These are phyloP conservation scores for Synaphobranchus kaupii DNA, from an alignment of 2,797 vertebrate species.

Conservation along the genomic window DNA sequence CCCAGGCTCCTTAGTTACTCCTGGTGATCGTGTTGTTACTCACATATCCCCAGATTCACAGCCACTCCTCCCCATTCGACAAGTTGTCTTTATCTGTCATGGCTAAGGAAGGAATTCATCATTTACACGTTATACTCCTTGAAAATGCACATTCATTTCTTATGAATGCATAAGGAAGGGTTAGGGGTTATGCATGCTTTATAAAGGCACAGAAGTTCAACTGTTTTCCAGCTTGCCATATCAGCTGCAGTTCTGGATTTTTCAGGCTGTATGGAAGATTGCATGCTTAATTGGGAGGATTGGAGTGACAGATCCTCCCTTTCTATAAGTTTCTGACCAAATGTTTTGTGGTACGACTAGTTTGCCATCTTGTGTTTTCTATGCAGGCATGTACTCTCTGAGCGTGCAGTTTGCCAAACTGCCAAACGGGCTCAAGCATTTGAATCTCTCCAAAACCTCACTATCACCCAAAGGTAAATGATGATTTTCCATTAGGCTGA, in stretches of 20 bases:
- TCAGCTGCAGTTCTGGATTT: background rate
- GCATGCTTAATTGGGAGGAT: background rate
- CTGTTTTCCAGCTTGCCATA: background rate
- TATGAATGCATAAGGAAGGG: background rate
- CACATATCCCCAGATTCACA: background rate
- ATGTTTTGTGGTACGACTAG: background rate
- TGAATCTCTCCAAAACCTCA: constrained; percentile 90
- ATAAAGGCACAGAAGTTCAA: background rate
- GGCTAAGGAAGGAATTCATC: background rate
- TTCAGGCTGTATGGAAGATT: background rate
- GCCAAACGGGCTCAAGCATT: constrained; percentile 85
- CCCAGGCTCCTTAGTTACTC: background rate
- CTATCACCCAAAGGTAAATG: constrained; percentile 87
- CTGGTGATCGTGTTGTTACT: background rate
- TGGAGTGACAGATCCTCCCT: background rate
- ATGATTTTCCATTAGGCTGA: background rate
- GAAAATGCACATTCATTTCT: background rate
- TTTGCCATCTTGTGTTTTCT: background rate
- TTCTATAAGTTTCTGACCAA: background rate
- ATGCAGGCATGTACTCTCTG: constrained; percentile 82
- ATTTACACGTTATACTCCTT: background rate
- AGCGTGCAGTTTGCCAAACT: constrained; percentile 89
- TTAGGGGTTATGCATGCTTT: background rate
- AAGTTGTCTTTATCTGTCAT: background rate
- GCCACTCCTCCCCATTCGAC: background rate